Conservation (phyloP, 2,797 vertebrate genomes). For the Morus bassanus region DNA sequence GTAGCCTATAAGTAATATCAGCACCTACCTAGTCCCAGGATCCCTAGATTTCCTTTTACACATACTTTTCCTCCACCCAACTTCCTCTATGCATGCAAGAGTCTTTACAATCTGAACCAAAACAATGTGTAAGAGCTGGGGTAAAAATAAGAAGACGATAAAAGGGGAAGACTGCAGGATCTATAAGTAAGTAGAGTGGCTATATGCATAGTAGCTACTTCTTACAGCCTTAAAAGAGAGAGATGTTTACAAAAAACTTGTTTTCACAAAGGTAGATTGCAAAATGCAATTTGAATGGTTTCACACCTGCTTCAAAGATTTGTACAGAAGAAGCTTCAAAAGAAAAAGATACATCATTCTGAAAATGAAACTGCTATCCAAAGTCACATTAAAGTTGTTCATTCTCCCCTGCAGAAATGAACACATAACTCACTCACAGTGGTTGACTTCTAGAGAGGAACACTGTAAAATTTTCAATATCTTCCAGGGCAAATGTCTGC, state of each 20-base stretch:
- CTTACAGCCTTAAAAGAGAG: neutral
- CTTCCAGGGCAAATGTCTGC: conserved; percentile 52
- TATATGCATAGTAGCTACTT: neutral
- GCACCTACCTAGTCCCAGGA: neutral
- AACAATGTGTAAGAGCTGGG: neutral
- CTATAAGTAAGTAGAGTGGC: neutral
- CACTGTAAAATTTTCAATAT: neutral
- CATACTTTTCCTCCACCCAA: neutral
- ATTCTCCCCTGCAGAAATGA: conserved; percentile 40
- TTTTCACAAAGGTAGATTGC: conserved; percentile 7
- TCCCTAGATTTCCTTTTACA: neutral
- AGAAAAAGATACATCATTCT: conserved; percentile 41
- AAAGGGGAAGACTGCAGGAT: neutral
- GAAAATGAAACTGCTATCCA: conserved; percentile 34
- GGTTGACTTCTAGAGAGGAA: conserved; percentile 7
- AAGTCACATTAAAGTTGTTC: conserved; percentile 42
- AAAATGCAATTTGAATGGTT: conserved; percentile 30
- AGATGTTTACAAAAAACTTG: neutral
- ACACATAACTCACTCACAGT: conserved; percentile 36
- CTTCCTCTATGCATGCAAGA: neutral
- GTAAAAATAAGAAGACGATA: neutral
- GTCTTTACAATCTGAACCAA: neutral
- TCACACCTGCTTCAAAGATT: conserved; percentile 20
- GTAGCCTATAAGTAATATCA: neutral
- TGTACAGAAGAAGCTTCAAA: conserved; percentile 26